A percentile compares a stretch with the other conserved stretches of the same genome.
Evolutionary conservation across 2,113 vertebrate genomes (phyloP).

Genomic region (Semnopithecus entellus): DNA sequence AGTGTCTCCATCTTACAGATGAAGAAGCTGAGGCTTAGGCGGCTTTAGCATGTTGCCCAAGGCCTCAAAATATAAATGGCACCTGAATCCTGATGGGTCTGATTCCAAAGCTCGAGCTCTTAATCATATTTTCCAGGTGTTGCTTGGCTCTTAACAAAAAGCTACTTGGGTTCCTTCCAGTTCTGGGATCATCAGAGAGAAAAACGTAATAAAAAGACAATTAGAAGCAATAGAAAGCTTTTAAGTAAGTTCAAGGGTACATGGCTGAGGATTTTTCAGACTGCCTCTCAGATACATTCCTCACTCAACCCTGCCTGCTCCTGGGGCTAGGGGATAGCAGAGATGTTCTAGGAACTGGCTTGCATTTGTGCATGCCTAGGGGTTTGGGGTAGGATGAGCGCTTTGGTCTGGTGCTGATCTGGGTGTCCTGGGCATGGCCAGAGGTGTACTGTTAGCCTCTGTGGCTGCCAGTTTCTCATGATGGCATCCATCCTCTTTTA

Average conservation of each 20-base stretch:
- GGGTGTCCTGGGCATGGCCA: not conserved
- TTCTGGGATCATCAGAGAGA: not conserved
- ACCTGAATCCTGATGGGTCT: not conserved
- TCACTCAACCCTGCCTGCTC: not conserved
- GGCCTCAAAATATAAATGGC: not conserved
- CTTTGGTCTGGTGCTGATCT: not conserved
- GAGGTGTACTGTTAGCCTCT: not conserved
- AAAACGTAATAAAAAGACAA: not conserved
- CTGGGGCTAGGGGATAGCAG: not conserved
- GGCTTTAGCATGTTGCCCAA: not conserved
- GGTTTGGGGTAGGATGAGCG: not conserved
- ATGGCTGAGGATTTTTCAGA: not conserved
- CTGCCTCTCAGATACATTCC: not conserved
- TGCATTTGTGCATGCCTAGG: not conserved
- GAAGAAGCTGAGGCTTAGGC: not conserved
- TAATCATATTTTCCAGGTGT: not conserved
- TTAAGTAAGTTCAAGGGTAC: no score
- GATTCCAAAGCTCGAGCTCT: not conserved
- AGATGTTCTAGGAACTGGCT: rapidly evolving
- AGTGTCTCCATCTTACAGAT: not conserved
- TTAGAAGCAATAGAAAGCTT: not conserved
- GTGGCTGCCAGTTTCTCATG: not conserved
- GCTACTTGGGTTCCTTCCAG: not conserved
- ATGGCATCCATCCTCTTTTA: not conserved
- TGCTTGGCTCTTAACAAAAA: not conserved